Conservation (phyloP, 2,113 vertebrate genomes). For the Mormoops blainvillei region DNA sequence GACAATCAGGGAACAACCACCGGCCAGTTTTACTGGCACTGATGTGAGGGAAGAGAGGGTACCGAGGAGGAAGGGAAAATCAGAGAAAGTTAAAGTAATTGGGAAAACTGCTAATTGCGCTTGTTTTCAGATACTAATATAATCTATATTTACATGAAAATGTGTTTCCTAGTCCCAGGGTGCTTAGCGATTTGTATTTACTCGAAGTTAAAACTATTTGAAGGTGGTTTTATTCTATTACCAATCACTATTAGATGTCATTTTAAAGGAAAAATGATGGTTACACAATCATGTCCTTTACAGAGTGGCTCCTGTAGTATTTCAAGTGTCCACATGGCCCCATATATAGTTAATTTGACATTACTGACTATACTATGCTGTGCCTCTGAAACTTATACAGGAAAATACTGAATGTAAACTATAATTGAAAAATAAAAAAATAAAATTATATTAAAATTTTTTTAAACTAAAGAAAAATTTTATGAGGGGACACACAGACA, state of each 20-base stretch:
- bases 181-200: background rate
- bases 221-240: background rate
- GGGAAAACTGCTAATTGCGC: background rate
- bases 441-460: background rate
- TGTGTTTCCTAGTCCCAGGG: background rate
- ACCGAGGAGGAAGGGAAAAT: too few relatives aligned
- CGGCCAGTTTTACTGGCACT: background rate
- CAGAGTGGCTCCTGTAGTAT: background rate
- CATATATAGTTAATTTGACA: background rate
- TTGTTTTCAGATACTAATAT: background rate
- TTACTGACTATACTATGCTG: background rate
- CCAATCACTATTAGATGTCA: background rate
- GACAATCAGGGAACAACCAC: background rate
- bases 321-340: background rate
- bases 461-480: background rate
- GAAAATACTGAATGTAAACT: background rate
- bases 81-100: background rate
- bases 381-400: background rate
- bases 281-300: background rate
- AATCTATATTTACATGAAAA: background rate
- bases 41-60: background rate
- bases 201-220: constrained; percentile 1
- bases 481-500: too few relatives aligned
- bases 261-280: background rate
- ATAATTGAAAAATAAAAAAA: background rate